Base-by-base conservation (phyloP, 92 coral and sea anemone genomes). In the Palythoa grandis region DNA sequence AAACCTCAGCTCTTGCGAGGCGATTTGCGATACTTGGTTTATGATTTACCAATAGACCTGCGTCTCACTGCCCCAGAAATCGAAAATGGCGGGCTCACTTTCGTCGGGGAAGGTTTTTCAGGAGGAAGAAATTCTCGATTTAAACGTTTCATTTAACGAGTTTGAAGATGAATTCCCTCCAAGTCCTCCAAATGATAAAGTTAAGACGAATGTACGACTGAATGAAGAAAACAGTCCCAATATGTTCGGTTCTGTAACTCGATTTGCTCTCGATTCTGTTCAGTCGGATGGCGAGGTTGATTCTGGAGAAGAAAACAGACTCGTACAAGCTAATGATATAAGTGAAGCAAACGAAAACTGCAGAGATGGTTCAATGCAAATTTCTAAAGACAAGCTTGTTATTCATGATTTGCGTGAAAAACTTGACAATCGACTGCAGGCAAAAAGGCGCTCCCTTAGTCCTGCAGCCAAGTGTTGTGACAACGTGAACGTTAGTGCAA, bases 111-210 rank as follows among this genome's bases (percentile, higher is more conserved):
- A 72, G 75, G 83, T 29, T 78, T 61, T 37, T 24, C 80, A 1
- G 19, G 56, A 53, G 23, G 95, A 89, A 10, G 93, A 83, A 29
- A 90, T 89, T 56, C 58, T 94, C 15, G 93, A 92, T 61, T 60
- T 94, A 38, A 95, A 91, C 70, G 95, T 94, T 63, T 17, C 86
- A 43, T 92, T 88, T 78, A 94, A 94, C 61, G 98, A 94, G 80
- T 94, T 94, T 86, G 98, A 91, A 25, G 98, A 94, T 15, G 98
- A 94, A 61, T 35, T 82, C 6, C 24, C 20, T 3, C 58, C 79
- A 37, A 74, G n/a, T 10, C 24, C 20, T 4, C 65, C 86, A 29
- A 68, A 47, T 8, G 66, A 48, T 70, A 48, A 71, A 11, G 4
- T 25, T 9, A n/a, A 24, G 68, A 47, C 15, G 13, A 66, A 35